Base-by-base conservation (phyloP, 2,797 vertebrate genomes). In the Chloroceryle inda region DNA sequence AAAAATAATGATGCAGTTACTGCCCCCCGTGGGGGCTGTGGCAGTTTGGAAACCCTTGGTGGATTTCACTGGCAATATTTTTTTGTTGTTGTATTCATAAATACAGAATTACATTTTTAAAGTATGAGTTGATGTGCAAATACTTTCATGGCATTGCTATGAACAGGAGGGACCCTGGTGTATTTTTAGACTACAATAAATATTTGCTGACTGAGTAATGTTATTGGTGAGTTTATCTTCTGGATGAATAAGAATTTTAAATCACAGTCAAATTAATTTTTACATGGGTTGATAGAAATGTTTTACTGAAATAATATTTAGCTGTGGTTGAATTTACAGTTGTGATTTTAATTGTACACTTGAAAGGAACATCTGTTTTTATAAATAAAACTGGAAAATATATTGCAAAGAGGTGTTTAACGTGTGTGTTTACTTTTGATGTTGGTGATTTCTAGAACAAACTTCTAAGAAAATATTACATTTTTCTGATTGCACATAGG, bases 321-420 rank as follows among this genome's bases (percentile, higher is more conserved):
- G 66, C 87, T 91, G 49, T 80, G 40, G 64, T 88, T 91, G 88
- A 91, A 91, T 88, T 93, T 93, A 79, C 92, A 94, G 74, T 77
- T 94, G 79, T 86, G 76, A 94, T 96, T 97, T 96, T 96, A 96
- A 86, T 66, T 95, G 84, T 71, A 80, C 79, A 82, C 89, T 96
- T 97, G 49, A 94, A 88, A 94, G 47, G 92, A n/a, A 81, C 33
- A 78, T 68, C 67, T 89, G 85, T 72, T 97, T 96, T 97, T 97
- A 95, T 92, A 95, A 97, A 89, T 96, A 96, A 98, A 96, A 86
- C 50, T 50, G 78, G 85, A 94, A 87, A 92, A 85, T 37, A 38
- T 15, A 47, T 29, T 94, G 37, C 59, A 72, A 84, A 63, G 6
- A 81, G 18, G 29, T 68, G 33, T 44, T 73, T 55, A 6, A 55